Evolutionary conservation across 2,888 invertebrate genomes (phyloP), one percentile per base, ranked within the genome.

Genomic region (Peribatodes rhomboidaria): DNA sequence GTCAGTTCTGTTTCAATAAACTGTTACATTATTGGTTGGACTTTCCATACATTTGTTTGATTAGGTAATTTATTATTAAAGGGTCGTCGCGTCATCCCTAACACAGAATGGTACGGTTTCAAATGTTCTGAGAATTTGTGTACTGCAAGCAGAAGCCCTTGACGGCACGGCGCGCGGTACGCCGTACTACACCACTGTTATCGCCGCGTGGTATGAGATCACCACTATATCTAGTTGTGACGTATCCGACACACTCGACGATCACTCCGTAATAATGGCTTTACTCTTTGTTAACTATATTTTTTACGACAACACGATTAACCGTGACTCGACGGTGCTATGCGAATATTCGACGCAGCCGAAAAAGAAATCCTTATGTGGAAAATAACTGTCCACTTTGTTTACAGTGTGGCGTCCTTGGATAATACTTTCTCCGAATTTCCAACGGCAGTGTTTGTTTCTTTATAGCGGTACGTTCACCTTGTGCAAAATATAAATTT

Each of bases 171-270:
- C 69, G 60, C 31, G 50, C 68, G 60, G 68, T 66, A 74, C 73
- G 76, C 74, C 70, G 75, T 72, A 76, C 76, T 68, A 46, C 42
- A 20, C 64, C 67, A 74, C 69, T 73, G 77, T 82, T 85, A 83
- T 84, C 86, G 79, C 77, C 79, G 82, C 81, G 76, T 78, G 80
- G 73, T 74, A 82, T 92, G 92, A 92, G 88, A 90, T 92, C 92
- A 92, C 82, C 90, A 81, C 88, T 92, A 91, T 90, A 90, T 84
- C 83, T 85, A 88, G 85, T 83, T 80, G 84, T 92, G 90, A 92
- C 90, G 91, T 90, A 76, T 72, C 76, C 65, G 72, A 71, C 65
- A 69, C 69, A 70, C 73, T 75, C 69, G 73, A 61, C 75, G 74
- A 70, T 65, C 71, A 68, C 72, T 68, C 75, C 72, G 70, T 68